Evolutionary conservation across 2,113 vertebrate genomes (phyloP).

Genomic region (Scomber scombrus): DNA sequence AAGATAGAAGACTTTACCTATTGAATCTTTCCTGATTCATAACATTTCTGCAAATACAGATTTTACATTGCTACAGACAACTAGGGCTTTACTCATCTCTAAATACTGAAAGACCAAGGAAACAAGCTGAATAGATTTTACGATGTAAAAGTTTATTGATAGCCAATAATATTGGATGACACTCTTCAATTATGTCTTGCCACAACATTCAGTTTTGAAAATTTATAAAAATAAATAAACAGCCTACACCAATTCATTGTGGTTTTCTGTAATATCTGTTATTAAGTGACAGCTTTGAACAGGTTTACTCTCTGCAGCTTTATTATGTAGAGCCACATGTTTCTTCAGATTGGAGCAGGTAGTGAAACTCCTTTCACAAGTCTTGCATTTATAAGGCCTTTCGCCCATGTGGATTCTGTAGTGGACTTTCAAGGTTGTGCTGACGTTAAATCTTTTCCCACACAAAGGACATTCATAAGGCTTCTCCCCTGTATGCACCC

Average conservation of each 20-base stretch:
- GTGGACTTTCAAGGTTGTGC: constrained; percentile 9
- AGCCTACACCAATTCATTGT: background rate
- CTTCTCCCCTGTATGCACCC: constrained; percentile 17
- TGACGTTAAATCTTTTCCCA: constrained; percentile 23
- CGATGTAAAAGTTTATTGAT: no score
- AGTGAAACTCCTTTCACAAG: constrained; percentile 10
- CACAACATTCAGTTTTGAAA: background rate
- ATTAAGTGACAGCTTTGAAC: no score
- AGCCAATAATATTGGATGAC: no score
- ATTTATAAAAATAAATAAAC: background rate
- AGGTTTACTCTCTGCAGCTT: background rate
- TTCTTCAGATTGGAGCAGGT: constrained; percentile 9
- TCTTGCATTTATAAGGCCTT: constrained; percentile 8
- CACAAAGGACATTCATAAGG: constrained; percentile 14
- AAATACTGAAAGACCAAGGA: no score
- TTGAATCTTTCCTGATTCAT: no score
- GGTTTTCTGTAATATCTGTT: background rate
- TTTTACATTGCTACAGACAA: no score
- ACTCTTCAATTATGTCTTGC: no score
- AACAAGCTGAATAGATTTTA: no score
- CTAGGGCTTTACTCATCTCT: no score
- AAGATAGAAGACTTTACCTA: no score
- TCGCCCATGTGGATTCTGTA: constrained; percentile 21
- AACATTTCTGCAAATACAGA: no score
- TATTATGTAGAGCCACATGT: background rate